These are phyloP conservation scores for Corythoichthys haematopterus DNA, from an alignment of 2,113 vertebrate species.

Conservation along the genomic window DNA sequence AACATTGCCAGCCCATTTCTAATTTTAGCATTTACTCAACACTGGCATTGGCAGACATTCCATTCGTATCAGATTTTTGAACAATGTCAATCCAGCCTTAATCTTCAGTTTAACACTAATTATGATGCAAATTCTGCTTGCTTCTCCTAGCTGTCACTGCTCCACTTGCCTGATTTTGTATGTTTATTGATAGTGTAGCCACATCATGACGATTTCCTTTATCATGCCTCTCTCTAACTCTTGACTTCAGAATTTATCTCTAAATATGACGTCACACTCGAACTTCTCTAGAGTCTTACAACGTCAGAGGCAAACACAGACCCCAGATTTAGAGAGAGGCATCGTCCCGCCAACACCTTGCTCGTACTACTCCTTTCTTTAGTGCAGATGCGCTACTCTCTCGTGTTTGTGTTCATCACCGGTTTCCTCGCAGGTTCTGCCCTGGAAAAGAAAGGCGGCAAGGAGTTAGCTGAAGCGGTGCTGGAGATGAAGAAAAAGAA, in stretches of 20 bases:
- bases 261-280: neutral
- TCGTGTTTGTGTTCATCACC: slow-evolving; percentile 17
- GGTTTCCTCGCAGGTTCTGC: slow-evolving; percentile 79
- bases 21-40: neutral
- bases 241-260: neutral
- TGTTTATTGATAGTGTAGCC: slow-evolving; percentile 6
- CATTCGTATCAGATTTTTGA: neutral
- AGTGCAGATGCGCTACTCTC: neutral
- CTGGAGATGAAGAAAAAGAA: slow-evolving; percentile 93
- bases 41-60: too few relatives aligned
- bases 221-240: neutral
- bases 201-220: neutral
- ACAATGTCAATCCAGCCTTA: neutral
- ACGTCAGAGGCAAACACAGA: neutral
- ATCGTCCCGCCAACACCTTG: neutral
- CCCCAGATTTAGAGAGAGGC: slow-evolving; percentile 25
- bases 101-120: neutral
- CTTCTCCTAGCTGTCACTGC: slow-evolving; percentile 12
- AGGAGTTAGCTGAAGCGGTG: slow-evolving; percentile 89
- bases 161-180: neutral
- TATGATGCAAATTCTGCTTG: neutral
- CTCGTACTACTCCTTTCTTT: slow-evolving; percentile 12
- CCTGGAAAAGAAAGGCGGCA: slow-evolving; percentile 95
- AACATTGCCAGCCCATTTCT: too few relatives aligned
- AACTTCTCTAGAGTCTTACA: slow-evolving; percentile 11